Conservation (phyloP, 2,113 vertebrate genomes). For the Ammospiza nelsoni region DNA sequence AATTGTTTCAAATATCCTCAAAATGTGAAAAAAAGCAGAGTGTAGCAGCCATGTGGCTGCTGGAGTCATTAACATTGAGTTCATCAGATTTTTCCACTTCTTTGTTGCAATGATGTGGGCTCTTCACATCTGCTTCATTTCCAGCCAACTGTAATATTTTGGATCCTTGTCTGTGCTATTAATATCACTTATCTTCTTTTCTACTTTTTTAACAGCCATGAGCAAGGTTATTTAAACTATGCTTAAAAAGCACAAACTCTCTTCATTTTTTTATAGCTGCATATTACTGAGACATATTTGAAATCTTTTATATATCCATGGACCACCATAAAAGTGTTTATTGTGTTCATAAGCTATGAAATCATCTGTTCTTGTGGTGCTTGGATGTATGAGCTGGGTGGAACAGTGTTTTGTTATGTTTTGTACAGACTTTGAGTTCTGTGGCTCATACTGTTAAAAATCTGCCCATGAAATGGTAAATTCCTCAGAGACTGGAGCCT, state of each 20-base stretch:
- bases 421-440: background rate
- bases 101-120: background rate
- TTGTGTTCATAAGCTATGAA: background rate
- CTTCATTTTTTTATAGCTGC: background rate
- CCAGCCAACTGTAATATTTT: background rate
- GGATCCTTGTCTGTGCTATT: background rate
- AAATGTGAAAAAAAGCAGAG: background rate
- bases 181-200: background rate
- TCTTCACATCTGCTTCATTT: background rate
- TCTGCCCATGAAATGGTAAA: background rate
- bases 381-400: background rate
- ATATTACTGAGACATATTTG: background rate
- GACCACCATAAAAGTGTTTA: background rate
- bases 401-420: background rate
- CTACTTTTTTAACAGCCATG: background rate
- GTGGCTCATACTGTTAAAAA: background rate
- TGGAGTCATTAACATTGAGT: background rate
- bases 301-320: background rate
- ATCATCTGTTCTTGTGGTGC: background rate
- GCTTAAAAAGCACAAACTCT: background rate
- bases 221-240: background rate
- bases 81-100: background rate
- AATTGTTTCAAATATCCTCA: background rate
- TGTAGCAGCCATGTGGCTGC: background rate
- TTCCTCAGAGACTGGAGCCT: background rate